A percentile compares a stretch with the other conserved stretches of the same genome.
Evolutionary conservation across 1,140 invertebrate species (phyloP).

Genomic region (Mercenaria mercenaria): DNA sequence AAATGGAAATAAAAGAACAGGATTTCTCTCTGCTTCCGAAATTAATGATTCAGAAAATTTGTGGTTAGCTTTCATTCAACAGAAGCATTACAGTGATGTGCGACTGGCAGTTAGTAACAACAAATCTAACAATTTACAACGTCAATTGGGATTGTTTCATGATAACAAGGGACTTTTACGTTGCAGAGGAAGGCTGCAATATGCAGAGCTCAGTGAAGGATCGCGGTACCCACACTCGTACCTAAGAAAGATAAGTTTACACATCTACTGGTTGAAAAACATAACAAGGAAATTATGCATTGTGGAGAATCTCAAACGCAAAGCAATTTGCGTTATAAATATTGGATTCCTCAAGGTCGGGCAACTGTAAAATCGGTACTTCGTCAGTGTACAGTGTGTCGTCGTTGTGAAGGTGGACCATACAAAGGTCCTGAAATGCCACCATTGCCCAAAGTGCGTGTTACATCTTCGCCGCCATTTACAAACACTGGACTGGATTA

Average conservation of each 20-base stretch:
- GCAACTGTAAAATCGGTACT: not conserved
- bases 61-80: conserved; percentile 30
- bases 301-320: conserved; percentile 4
- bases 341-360: not conserved
- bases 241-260: conserved; percentile 10
- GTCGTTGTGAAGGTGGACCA: not conserved
- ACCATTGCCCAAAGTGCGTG: not conserved
- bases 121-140: conserved; percentile 16
- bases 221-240: conserved; percentile 1
- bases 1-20: not conserved
- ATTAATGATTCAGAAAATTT: not conserved
- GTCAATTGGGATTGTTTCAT: conserved; percentile 4
- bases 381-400: conserved; percentile 14
- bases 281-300: not conserved
- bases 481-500: conserved; percentile 32
- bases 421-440: not conserved
- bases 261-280: not conserved
- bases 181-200: conserved; percentile 39
- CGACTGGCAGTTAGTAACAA: not conserved
- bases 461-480: not conserved
- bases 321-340: not conserved
- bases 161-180: conserved; percentile 1
- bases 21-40: not conserved
- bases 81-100: conserved; percentile 20
- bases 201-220: conserved; percentile 28